Evolutionary conservation across 1,140 invertebrate species (phyloP).

Genomic region (Stenopsyche tienmushanensis): DNA sequence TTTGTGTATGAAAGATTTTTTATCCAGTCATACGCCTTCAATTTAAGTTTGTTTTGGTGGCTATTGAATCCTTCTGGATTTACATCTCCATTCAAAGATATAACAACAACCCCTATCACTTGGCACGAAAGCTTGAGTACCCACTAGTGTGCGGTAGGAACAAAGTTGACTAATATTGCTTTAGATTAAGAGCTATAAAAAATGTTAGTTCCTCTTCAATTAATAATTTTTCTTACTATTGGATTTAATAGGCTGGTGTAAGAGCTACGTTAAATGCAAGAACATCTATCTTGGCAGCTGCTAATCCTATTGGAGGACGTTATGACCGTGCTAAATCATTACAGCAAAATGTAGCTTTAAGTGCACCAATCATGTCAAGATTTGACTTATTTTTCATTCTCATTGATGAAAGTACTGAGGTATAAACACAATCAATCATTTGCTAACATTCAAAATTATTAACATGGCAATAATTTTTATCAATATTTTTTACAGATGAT

Average conservation of each 20-base stretch:
- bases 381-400: constrained; percentile 99
- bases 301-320: constrained; percentile 95
- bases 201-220: background rate
- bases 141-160: too few species aligned
- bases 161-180: too few species aligned
- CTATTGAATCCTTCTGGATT: too few species aligned
- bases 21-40: too few species aligned
- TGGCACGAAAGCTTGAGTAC: too few species aligned
- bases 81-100: too few species aligned
- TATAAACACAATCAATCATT: constrained; percentile 45
- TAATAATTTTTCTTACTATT: constrained; percentile 36
- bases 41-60: too few species aligned
- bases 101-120: too few species aligned
- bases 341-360: constrained; percentile 91
- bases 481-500: constrained; percentile 53
- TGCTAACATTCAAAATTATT: too few species aligned
- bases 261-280: constrained; percentile 96
- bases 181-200: background rate
- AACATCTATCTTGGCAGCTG: constrained; percentile 97
- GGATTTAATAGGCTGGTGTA: constrained; percentile 94
- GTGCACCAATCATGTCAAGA: constrained; percentile 98
- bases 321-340: constrained; percentile 95
- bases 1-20: too few species aligned
- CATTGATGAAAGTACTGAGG: constrained; percentile 93
- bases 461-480: too few species aligned